These are phyloP conservation scores for Pterocles burchelli DNA, from an alignment of 2,113 vertebrate species.

Conservation along the genomic window DNA sequence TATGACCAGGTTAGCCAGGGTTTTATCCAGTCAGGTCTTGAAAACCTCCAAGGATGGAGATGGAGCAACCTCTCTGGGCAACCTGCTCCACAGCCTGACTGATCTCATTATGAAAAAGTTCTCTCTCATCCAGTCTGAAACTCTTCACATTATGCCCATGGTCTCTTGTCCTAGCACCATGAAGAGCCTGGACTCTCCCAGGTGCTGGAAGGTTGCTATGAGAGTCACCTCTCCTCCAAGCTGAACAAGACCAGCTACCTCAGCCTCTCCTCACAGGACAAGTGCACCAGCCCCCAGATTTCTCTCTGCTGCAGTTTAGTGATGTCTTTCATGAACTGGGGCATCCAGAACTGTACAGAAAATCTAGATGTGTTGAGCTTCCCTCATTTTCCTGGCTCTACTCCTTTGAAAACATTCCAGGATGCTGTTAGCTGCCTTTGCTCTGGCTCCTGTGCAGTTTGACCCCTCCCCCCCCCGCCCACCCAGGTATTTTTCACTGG, in stretches of 20 bases:
- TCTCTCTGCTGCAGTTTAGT: not conserved
- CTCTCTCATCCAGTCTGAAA: not conserved
- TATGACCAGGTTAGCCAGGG: not conserved
- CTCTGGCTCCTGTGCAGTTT: not conserved
- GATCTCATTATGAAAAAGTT: not conserved
- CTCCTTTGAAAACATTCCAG: not conserved
- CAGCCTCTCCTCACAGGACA: not conserved
- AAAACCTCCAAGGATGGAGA: not conserved
- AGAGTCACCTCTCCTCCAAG: not conserved
- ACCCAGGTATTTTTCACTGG: not conserved
- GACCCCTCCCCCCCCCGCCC: rapidly evolving
- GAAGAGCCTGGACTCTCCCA: not conserved
- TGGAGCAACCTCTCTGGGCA: not conserved
- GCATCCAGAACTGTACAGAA: not conserved
- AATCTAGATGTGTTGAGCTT: not conserved
- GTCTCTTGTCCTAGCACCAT: not conserved
- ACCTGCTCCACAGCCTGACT: not conserved
- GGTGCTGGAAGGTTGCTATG: not conserved
- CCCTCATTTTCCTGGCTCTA: not conserved
- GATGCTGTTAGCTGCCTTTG: not conserved
- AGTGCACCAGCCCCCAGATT: not conserved
- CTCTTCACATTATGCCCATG: not conserved
- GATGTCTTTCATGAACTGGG: not conserved
- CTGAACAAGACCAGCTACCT: not conserved
- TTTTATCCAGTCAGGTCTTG: not conserved